Evolutionary conservation across 2,888 invertebrate genomes (phyloP).

Genomic region (Brenthis daphne): DNA sequence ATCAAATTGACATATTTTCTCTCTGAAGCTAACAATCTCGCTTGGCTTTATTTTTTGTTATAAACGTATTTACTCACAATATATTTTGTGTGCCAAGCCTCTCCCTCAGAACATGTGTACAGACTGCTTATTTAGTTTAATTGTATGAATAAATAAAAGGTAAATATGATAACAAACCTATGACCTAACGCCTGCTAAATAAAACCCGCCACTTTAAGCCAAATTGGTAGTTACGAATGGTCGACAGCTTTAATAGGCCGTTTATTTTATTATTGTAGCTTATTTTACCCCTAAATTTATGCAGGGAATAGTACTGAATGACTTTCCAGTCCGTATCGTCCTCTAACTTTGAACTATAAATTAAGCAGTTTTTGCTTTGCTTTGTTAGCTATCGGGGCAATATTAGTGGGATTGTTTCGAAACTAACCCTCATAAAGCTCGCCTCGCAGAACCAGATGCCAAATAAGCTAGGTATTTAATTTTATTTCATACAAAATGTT

Average conservation of each 20-base stretch:
- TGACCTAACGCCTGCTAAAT: too few relatives aligned
- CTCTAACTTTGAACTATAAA: slow-evolving; percentile 50
- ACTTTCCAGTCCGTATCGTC: slow-evolving; percentile 29
- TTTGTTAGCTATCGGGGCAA: slow-evolving; percentile 54
- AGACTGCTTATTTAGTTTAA: too few relatives aligned
- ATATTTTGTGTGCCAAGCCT: too few relatives aligned
- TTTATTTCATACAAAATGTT: slow-evolving; percentile 37
- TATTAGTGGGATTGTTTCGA: slow-evolving; percentile 68
- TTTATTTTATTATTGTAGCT: slow-evolving; percentile 2
- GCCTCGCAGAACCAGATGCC: slow-evolving; percentile 39
- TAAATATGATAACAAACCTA: too few relatives aligned
- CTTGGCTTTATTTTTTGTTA: too few relatives aligned
- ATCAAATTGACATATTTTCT: too few relatives aligned
- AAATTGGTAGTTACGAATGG: too few relatives aligned
- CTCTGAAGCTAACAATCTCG: too few relatives aligned
- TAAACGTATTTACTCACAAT: too few relatives aligned
- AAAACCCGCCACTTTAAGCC: too few relatives aligned
- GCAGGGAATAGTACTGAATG: slow-evolving; percentile 25
- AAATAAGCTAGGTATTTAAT: slow-evolving; percentile 43
- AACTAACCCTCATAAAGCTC: slow-evolving; percentile 57
- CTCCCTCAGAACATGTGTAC: too few relatives aligned
- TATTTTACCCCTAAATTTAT: slow-evolving; percentile 28
- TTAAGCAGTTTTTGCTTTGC: slow-evolving; percentile 65
- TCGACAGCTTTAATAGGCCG: slow-evolving; percentile 8
- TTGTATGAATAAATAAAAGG: too few relatives aligned